Evolutionary conservation across 2,888 invertebrate genomes (phyloP), one percentile per base, ranked within the genome.

Genomic region (Tricholauxania praeusta): DNA sequence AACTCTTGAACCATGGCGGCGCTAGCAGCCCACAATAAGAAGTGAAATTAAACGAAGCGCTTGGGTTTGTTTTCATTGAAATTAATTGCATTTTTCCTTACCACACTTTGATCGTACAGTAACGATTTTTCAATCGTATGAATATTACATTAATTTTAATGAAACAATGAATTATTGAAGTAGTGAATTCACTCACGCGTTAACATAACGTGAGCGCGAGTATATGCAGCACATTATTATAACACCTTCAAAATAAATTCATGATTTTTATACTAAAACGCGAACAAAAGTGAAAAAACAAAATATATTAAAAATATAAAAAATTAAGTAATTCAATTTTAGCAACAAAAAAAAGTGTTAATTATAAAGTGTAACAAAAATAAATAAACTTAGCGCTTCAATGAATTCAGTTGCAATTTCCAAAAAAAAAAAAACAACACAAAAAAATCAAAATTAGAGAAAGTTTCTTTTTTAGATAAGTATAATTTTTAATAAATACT

Each of bases 401-500:
- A 64, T 49, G 51, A 49, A 22, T 64, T 64, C 28, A 17, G 49
- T 48, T 47, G 64, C 64, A 15, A 22, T 64, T 64, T 51, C 15
- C n/a, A 51, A 28, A 22, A 22, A 15, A 48, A 63, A 17, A 63
- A 14, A 53, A 53, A n/a, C 53, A 53, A n/a, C 53, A 6, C 53
- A 53, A 17, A 53, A 53, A 53, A 17, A 6, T 53, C 53, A 8
- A n/a, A 12, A 5, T 22, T 28, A 15, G 59, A 60, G 59, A 60
- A 60, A 60, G 59, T 60, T 60, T 28, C 12, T 49, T 52, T 51
- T 39, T 52, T 62, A 17, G 49, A 62, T 57, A 19, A 52, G 28
- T 62, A 71, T 53, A 53, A 47, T 53, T 71, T 67, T 68, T 28
- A 15, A 15, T 28, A 17, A 60, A n/a, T 53, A 28, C 62, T 53